These are phyloP conservation scores for Acheta domesticus DNA, from an alignment of 2,888 invertebrate species.

Conservation along the genomic window DNA sequence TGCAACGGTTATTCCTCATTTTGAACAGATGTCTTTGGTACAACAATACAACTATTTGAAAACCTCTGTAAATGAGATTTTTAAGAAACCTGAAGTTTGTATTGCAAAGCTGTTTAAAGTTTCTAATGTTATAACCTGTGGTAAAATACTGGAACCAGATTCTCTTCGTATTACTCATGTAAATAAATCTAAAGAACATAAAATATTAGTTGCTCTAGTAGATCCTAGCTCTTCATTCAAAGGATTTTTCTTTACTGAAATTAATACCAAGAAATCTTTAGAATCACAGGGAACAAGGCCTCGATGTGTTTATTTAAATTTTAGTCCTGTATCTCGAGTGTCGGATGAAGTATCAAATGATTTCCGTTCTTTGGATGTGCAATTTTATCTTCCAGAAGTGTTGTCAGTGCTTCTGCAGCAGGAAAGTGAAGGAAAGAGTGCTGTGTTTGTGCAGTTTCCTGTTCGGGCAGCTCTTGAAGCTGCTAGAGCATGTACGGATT, in stretches of 20 bases:
- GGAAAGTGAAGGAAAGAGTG: slow-evolving; percentile 48
- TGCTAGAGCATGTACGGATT: slow-evolving; percentile 43
- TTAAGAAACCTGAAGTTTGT: slow-evolving; percentile 54
- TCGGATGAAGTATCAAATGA: not conserved
- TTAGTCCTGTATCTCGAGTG: slow-evolving; percentile 49
- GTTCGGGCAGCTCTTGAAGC: slow-evolving; percentile 53
- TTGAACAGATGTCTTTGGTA: slow-evolving; percentile 71
- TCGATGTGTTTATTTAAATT: slow-evolving; percentile 55
- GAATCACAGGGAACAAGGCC: slow-evolving; percentile 44
- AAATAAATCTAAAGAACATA: slow-evolving; percentile 52
- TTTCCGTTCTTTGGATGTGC: slow-evolving; percentile 60
- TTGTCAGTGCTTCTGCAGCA: slow-evolving; percentile 69
- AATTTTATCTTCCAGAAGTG: slow-evolving; percentile 71
- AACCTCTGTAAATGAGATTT: slow-evolving; percentile 62
- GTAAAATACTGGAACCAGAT: slow-evolving; percentile 27
- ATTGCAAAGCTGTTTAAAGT: slow-evolving; percentile 61
- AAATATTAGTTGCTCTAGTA: slow-evolving; percentile 54
- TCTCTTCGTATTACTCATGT: slow-evolving; percentile 52
- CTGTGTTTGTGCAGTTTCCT: slow-evolving; percentile 54
- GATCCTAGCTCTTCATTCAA: slow-evolving; percentile 46
- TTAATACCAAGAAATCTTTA: slow-evolving; percentile 45
- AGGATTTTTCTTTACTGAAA: slow-evolving; percentile 54
- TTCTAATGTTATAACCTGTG: slow-evolving; percentile 54
- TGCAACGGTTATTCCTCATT: slow-evolving; percentile 69
- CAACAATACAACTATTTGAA: slow-evolving; percentile 75